Percentiles rank a stretch among this genome's conserved stretches.
Evolutionary conservation across 1,140 invertebrate species (phyloP).

Genomic region (Trachymyrmex cornetzi): DNA sequence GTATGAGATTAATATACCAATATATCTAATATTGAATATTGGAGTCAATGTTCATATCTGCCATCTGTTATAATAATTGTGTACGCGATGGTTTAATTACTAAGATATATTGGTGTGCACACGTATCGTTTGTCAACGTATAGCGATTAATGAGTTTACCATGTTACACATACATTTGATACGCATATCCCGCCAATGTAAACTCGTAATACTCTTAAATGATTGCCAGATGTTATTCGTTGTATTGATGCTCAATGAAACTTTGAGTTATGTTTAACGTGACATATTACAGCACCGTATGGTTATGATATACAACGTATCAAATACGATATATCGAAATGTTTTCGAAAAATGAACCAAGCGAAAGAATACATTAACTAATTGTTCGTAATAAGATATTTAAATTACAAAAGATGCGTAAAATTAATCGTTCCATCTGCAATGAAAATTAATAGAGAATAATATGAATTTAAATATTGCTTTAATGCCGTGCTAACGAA

Average conservation of each 20-base stretch:
- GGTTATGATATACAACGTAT: not conserved
- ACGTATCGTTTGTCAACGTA: slow-evolving; percentile 65
- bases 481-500: not conserved
- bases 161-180: slow-evolving; percentile 40
- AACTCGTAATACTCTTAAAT: slow-evolving; percentile 65
- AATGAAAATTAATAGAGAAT: slow-evolving; percentile 36
- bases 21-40: not conserved
- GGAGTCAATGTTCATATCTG: slow-evolving; percentile 60
- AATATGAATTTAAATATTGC: not conserved
- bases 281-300: not conserved
- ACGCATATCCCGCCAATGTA: slow-evolving; percentile 38
- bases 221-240: slow-evolving; percentile 67
- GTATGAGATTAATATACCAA: not conserved
- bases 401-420: not conserved
- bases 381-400: not conserved
- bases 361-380: too few relatives aligned
- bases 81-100: slow-evolving; percentile 65
- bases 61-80: slow-evolving; percentile 63
- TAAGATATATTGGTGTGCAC: slow-evolving; percentile 41
- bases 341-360: not conserved
- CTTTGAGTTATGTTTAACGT: slow-evolving; percentile 9
- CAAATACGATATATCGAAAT: not conserved
- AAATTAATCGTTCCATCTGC: not conserved
- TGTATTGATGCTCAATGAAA: slow-evolving; percentile 61
- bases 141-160: slow-evolving; percentile 63